Base-by-base conservation (phyloP, 2,888 invertebrate species). In the Hypena proboscidalis region DNA sequence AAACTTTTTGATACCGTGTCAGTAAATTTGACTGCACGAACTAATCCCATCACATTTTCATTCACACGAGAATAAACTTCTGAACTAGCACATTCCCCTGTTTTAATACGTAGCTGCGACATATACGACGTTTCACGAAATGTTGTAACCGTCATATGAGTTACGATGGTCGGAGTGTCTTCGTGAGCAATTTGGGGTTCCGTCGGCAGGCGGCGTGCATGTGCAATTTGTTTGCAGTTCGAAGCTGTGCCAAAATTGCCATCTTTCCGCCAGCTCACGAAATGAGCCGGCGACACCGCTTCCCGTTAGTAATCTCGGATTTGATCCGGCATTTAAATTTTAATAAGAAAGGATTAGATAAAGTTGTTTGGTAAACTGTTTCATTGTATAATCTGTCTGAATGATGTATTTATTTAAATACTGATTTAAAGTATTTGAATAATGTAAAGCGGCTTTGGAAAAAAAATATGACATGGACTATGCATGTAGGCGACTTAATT, bases 171-270 rank as follows among this genome's bases (percentile, higher is more conserved):
- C 56, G 53, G 76, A 69, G 73, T 77, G 85, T 85, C 83, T 84
- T 77, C 60, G 79, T 78, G 66, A 77, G 86, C 85, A 84, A 87
- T 88, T 85, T 85, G 83, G 77, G 83, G 85, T 83, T 85, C 81
- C 75, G 77, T 72, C 77, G 73, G 67, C 73, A 56, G 60, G 56
- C 47, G 64, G 48, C 38, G 55, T 66, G 67, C 65, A 70, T 69
- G 70, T 70, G 74, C 72, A 70, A 67, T 76, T 71, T 78, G 73
- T 78, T 73, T 66, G 75, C 75, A 70, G 67, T 67, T 64, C 66
- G 62, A 66, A 58, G 39, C 64, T 41, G 71, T 88, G 89, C 89
- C 89, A 89, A 85, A 85, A 84, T 81, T 83, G 81, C 80, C 78
- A 74, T 80, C 81, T 85, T 81, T 82, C 82, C 82, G 78, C 77